A percentile compares a stretch with the other conserved stretches of the same genome.
Conservation (phyloP, 1,140 invertebrate species). For the Caenorhabditis remanei region DNA sequence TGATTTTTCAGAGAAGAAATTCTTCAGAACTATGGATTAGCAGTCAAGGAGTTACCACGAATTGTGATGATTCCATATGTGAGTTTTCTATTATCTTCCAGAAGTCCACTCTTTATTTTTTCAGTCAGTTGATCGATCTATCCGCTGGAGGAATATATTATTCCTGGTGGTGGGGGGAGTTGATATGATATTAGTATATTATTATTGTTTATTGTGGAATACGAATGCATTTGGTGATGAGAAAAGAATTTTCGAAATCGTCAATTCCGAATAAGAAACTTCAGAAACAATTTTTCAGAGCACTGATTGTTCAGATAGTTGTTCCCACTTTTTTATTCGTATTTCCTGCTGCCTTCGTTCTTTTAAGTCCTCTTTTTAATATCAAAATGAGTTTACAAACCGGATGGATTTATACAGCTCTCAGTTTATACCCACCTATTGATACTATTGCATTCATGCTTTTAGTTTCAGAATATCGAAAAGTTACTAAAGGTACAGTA, state of each 20-base stretch:
- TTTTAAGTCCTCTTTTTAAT: neutral
- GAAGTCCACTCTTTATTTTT: neutral
- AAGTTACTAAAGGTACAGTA: neutral
- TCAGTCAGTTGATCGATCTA: neutral
- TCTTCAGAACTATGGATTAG: neutral
- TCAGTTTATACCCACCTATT: neutral
- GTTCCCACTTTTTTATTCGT: neutral
- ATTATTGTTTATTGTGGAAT: slow-evolving; percentile 1
- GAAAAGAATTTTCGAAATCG: neutral
- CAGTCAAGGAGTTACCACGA: neutral
- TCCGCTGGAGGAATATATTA: neutral
- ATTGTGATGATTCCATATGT: neutral
- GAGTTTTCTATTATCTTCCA: neutral
- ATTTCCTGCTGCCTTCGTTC: neutral
- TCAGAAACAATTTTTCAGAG: slow-evolving; percentile 10
- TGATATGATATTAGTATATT: neutral
- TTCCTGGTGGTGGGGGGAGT: neutral
- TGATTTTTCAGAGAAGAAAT: neutral
- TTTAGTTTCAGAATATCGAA: slow-evolving; percentile 5
- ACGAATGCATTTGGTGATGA: slow-evolving; percentile 1
- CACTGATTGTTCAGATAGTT: neutral
- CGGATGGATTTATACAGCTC: slow-evolving; percentile 26
- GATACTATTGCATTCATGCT: neutral
- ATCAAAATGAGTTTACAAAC: slow-evolving; percentile 7
- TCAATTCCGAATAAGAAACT: neutral